Evolutionary conservation across 1,140 invertebrate genomes (phyloP).

Genomic region (Heterodera carotae): DNA sequence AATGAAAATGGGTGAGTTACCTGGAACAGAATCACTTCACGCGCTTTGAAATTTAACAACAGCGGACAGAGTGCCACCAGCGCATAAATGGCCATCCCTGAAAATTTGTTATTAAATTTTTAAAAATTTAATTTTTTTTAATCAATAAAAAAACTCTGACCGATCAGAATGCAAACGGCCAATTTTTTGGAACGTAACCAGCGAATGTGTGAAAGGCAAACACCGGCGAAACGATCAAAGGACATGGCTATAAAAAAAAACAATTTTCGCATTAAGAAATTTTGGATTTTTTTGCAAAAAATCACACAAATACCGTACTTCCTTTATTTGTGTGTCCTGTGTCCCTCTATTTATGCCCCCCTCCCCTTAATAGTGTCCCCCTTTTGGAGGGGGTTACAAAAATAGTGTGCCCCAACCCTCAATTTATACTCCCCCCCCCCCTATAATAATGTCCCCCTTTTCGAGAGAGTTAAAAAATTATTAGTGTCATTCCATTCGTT

Average conservation of each 20-base stretch:
- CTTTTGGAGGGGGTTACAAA: too few species aligned
- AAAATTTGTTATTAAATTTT: constrained; percentile 31
- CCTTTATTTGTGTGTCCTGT: neutral
- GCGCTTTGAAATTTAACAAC: constrained; percentile 60
- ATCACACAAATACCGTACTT: neutral
- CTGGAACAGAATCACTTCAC: constrained; percentile 61
- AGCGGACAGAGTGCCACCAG: constrained; percentile 61
- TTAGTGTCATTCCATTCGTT: neutral
- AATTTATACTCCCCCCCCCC: too few species aligned
- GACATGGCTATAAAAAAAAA: constrained; percentile 54
- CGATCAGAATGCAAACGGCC: constrained; percentile 57
- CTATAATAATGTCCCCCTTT: too few species aligned
- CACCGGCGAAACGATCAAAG: constrained; percentile 63
- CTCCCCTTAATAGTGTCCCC: too few species aligned
- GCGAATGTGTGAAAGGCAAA: constrained; percentile 60
- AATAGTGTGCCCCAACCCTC: too few species aligned
- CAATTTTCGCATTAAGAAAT: too few species aligned
- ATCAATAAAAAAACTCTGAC: constrained; percentile 47
- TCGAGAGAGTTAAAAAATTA: too few species aligned
- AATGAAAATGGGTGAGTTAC: too few species aligned
- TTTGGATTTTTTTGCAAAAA: neutral
- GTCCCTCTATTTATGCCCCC: too few species aligned
- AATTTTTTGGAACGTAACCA: constrained; percentile 47
- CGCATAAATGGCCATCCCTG: constrained; percentile 60
- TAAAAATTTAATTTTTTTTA: neutral